Conservation (phyloP, 2,113 vertebrate genomes). For the Gnathonemus longibarbis region DNA sequence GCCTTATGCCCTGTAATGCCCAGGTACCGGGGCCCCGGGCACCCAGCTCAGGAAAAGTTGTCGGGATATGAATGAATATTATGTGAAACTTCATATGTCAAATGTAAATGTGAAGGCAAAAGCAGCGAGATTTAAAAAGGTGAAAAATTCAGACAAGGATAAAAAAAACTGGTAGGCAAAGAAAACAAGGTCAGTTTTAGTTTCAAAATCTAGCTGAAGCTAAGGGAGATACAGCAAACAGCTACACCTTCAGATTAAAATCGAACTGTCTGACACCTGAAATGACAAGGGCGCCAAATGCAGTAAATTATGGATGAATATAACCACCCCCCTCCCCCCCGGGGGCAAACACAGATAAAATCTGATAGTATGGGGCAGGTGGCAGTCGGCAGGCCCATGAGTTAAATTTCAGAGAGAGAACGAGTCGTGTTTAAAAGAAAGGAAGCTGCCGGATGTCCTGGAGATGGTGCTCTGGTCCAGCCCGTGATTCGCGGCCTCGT, state of each 20-base stretch:
- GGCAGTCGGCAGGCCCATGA: neutral
- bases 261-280: conserved; percentile 53
- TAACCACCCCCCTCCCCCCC: neutral
- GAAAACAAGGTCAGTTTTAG: neutral
- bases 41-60: neutral
- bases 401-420: neutral
- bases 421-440: neutral
- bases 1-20: neutral
- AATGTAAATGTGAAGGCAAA: neutral
- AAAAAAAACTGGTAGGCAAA: neutral
- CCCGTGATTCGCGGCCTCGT: neutral
- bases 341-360: neutral
- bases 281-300: neutral
- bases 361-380: neutral
- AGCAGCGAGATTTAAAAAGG: neutral
- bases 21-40: neutral
- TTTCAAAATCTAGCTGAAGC: neutral
- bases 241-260: conserved; percentile 52
- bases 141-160: neutral
- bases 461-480: neutral
- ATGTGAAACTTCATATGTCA: neutral
- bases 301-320: neutral
- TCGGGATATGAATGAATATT: neutral
- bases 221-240: neutral
- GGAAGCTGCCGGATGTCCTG: neutral